phyloP scores from a whole-genome alignment of 2,797 vertebrate genomes.

The Valencia hispanica region DNA sequence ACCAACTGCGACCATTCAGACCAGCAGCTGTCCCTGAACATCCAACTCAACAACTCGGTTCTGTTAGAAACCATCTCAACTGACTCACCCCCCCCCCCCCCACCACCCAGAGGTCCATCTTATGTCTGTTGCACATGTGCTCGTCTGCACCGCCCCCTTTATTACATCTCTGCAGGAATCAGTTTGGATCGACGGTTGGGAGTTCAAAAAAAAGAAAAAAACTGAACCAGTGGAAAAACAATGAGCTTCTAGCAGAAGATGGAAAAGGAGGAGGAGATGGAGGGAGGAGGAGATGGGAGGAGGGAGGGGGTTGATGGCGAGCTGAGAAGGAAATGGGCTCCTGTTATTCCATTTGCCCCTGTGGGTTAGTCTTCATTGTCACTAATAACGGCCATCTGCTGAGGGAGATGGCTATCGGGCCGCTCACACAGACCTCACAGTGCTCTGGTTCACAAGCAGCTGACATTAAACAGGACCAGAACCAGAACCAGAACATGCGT shows the following conservation, averaged over 20 bases:
- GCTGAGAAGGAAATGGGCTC: conserved; percentile 55
- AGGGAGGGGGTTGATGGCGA: conserved; percentile 28
- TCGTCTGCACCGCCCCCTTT: conserved; percentile 11
- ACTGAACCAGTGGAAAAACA: conserved; percentile 25
- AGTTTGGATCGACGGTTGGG: conserved; percentile 27
- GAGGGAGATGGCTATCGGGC: conserved; percentile 63
- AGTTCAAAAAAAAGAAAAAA: conserved; percentile 7
- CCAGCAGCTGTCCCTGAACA: background rate
- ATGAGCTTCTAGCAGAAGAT: conserved; percentile 24
- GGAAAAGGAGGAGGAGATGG: conserved; percentile 6
- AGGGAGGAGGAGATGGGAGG: conserved; percentile 17
- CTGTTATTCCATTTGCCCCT: conserved; percentile 58
- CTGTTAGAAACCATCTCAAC: conserved; percentile 9
- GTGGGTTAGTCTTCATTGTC: conserved; percentile 56
- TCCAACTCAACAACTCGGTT: conserved; percentile 27
- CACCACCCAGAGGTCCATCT: conserved; percentile 29
- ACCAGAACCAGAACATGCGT: background rate
- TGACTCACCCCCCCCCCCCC: conserved; percentile 32
- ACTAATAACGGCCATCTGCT: conserved; percentile 76
- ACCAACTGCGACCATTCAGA: background rate
- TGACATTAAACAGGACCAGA: background rate
- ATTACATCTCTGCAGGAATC: conserved; percentile 35
- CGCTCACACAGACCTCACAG: conserved; percentile 41
- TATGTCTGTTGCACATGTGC: conserved; percentile 46
- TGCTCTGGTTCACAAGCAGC: conserved; percentile 20